Percentiles rank a stretch among this genome's conserved stretches.
Evolutionary conservation across 2,113 vertebrate species (phyloP).

Genomic region (Saiga tatarica): DNA sequence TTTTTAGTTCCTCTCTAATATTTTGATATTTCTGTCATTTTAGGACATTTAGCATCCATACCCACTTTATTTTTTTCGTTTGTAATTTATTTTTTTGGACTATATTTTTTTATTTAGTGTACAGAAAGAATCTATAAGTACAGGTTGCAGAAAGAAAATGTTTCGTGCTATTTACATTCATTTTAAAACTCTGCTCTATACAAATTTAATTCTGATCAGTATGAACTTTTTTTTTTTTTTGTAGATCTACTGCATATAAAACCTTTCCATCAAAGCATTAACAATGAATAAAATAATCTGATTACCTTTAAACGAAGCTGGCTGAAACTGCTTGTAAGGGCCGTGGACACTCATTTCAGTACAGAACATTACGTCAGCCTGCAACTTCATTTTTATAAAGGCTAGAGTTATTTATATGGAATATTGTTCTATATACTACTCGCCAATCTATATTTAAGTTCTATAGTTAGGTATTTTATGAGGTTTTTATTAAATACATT

Average conservation of each 20-base stretch:
- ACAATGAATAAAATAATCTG: conserved; percentile 86
- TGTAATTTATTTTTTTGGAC: conserved; percentile 72
- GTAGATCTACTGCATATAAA: conserved; percentile 94
- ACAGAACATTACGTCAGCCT: conserved; percentile 89
- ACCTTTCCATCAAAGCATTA: conserved; percentile 89
- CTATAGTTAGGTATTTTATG: conserved; percentile 95
- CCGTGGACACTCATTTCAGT: conserved; percentile 83
- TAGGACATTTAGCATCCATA: neutral
- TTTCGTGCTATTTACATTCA: conserved; percentile 98
- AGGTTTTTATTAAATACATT: conserved; percentile 99
- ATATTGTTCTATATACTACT: conserved; percentile 92
- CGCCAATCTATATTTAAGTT: conserved; percentile 94
- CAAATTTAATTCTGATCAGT: conserved; percentile 98
- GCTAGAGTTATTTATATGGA: conserved; percentile 93
- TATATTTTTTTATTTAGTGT: conserved; percentile 95
- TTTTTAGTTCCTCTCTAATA: neutral
- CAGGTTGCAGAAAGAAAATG: conserved; percentile 91
- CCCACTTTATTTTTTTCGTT: neutral
- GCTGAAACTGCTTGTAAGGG: conserved; percentile 85
- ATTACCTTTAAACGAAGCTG: conserved; percentile 88
- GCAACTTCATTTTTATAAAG: conserved; percentile 87
- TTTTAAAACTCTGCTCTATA: conserved; percentile 97
- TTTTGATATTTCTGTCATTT: conserved; percentile 41
- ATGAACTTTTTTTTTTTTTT: conserved; percentile 89
- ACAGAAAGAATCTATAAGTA: conserved; percentile 94